phyloP scores from a whole-genome alignment of 2,888 invertebrate species.

The Brachyptera risi region DNA sequence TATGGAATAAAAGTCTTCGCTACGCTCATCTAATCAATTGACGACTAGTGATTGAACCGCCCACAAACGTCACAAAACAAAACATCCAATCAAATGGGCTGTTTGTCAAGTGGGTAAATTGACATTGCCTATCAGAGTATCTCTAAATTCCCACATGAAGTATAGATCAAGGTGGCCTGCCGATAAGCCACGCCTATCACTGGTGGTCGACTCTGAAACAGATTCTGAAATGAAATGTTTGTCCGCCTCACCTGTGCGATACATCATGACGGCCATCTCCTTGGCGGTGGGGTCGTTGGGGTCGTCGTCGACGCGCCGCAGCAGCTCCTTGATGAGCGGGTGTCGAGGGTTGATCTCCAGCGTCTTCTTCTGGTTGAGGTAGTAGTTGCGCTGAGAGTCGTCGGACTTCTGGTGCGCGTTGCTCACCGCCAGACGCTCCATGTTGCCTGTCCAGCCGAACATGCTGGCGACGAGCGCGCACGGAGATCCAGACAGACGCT shows the following conservation, averaged over 20 bases:
- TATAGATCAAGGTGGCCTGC: too few species aligned
- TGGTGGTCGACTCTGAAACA: too few species aligned
- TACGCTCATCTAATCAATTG: too few species aligned
- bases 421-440: constrained; percentile 92
- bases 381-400: constrained; percentile 84
- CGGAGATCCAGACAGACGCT: constrained; percentile 85
- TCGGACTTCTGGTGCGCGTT: constrained; percentile 96
- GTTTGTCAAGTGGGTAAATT: too few species aligned
- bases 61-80: too few species aligned
- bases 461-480: constrained; percentile 94
- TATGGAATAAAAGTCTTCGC: too few species aligned
- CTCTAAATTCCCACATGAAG: too few species aligned
- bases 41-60: too few species aligned
- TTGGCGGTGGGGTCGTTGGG: constrained; percentile 72
- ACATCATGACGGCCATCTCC: constrained; percentile 84
- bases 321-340: constrained; percentile 88
- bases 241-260: constrained; percentile 57
- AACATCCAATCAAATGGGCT: too few species aligned
- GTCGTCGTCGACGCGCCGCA: constrained; percentile 75
- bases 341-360: constrained; percentile 97
- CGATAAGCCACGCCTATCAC: too few species aligned
- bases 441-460: constrained; percentile 99
- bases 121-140: too few species aligned
- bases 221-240: too few species aligned
- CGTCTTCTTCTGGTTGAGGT: constrained; percentile 91